Conservation (phyloP, 64 coral and sea anemone species). For the Cladopsammia gracilis region DNA sequence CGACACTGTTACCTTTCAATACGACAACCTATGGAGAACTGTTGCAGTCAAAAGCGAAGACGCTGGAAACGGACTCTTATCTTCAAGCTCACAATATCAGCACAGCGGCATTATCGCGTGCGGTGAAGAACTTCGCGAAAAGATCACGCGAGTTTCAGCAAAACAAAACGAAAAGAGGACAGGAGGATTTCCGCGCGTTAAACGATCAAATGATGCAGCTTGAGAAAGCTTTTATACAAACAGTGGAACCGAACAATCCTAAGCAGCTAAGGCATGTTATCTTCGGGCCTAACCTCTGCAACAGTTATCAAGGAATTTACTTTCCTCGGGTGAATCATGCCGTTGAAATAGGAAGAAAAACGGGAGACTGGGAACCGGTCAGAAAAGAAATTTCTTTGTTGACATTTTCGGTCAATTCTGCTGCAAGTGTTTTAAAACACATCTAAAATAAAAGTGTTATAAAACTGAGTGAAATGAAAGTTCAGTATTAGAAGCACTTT, state of each 20-base stretch:
- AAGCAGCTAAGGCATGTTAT: slow-evolving; percentile 59
- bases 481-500: too few relatives aligned
- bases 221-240: slow-evolving; percentile 73
- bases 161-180: not conserved
- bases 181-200: slow-evolving; percentile 3
- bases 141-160: slow-evolving; percentile 22
- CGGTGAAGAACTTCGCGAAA: slow-evolving; percentile 29
- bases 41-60: slow-evolving; percentile 5
- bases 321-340: slow-evolving; percentile 54
- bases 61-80: not conserved
- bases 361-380: slow-evolving; percentile 42
- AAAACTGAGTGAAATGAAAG: too few relatives aligned
- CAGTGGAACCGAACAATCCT: slow-evolving; percentile 30
- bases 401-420: slow-evolving; percentile 62
- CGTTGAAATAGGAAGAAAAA: not conserved
- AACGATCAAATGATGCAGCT: slow-evolving; percentile 79
- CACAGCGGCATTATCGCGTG: slow-evolving; percentile 29
- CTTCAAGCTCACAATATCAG: slow-evolving; percentile 55
- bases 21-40: slow-evolving; percentile 59
- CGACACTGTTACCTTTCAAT: slow-evolving; percentile 64
- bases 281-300: slow-evolving; percentile 47
- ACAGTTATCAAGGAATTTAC: slow-evolving; percentile 51
- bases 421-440: slow-evolving; percentile 69
- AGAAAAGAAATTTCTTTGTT: slow-evolving; percentile 66
- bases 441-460: slow-evolving; percentile 2